Percentiles rank a stretch among this genome's conserved stretches.
These are phyloP conservation scores for Dendrolimus houi DNA, from an alignment of 2,888 invertebrate genomes.

Conservation along the genomic window DNA sequence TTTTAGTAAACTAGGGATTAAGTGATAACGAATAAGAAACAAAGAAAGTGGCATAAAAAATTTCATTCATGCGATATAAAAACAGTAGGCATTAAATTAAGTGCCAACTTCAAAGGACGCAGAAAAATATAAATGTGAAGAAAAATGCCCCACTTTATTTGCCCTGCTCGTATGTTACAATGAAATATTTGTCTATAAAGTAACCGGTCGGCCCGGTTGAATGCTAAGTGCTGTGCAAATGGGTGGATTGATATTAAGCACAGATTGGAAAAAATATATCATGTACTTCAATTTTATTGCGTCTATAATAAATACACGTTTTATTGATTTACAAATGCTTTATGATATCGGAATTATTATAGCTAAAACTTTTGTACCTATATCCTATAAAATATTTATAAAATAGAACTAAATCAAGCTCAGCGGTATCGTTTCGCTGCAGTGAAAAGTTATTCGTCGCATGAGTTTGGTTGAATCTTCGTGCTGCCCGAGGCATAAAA, in stretches of 20 bases:
- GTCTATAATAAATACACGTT: conserved; percentile 1
- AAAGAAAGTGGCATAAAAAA: too few species aligned
- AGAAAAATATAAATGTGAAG: conserved; percentile 20
- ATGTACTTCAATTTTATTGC: conserved; percentile 16
- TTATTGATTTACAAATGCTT: too few species aligned
- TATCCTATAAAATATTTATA: background rate
- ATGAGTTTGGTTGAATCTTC: conserved; percentile 1
- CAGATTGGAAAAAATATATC: conserved; percentile 31
- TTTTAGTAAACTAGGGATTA: too few species aligned
- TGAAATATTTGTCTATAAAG: conserved; percentile 56
- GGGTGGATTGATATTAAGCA: conserved; percentile 25
- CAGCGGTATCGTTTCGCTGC: conserved; percentile 4
- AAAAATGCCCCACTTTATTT: conserved; percentile 36
- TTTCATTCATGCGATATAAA: conserved; percentile 8
- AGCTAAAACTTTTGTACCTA: too few species aligned
- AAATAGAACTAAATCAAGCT: conserved; percentile 2
- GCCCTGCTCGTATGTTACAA: conserved; percentile 35
- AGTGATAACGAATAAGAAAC: too few species aligned
- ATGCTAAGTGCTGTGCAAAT: conserved; percentile 46
- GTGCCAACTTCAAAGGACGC: conserved; percentile 32
- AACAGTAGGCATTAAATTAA: conserved; percentile 29
- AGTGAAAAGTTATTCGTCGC: conserved; percentile 5
- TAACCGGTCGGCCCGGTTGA: conserved; percentile 36
- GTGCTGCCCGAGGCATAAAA: conserved; percentile 5
- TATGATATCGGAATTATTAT: too few species aligned